phyloP scores from a whole-genome alignment of 2,113 vertebrate species.

The Apeltes quadracus region DNA sequence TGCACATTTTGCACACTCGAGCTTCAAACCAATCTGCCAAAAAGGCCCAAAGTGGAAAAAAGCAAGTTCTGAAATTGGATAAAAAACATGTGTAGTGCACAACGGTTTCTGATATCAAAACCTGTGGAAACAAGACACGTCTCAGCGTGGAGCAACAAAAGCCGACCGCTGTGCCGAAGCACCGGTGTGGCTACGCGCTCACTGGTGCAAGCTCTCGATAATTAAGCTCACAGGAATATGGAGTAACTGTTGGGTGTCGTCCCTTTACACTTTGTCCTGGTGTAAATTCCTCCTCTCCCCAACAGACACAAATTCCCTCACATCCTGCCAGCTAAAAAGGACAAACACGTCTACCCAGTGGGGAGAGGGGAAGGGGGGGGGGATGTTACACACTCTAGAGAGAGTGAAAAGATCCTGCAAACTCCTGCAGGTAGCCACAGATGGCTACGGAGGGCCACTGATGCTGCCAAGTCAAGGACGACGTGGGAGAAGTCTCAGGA shows the following conservation, averaged over 20 bases:
- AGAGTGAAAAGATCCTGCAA: slow-evolving; percentile 21
- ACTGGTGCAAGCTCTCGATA: slow-evolving; percentile 25
- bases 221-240: slow-evolving; percentile 12
- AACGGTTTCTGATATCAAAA: slow-evolving; percentile 47
- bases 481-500: slow-evolving; percentile 54
- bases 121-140: slow-evolving; percentile 60
- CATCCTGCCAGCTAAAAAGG: slow-evolving; percentile 11
- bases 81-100: slow-evolving; percentile 1
- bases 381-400: too few relatives aligned
- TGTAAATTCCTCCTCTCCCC: slow-evolving; percentile 31
- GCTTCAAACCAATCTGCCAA: too few relatives aligned
- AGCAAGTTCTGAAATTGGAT: too few relatives aligned
- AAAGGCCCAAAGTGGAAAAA: too few relatives aligned
- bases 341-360: background rate
- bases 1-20: background rate
- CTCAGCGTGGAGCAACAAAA: slow-evolving; percentile 54
- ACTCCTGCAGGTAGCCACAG: slow-evolving; percentile 38
- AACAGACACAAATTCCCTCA: slow-evolving; percentile 14
- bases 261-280: slow-evolving; percentile 41
- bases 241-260: background rate
- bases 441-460: slow-evolving; percentile 47
- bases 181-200: slow-evolving; percentile 34
- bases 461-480: slow-evolving; percentile 60
- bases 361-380: too few relatives aligned
- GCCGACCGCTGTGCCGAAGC: slow-evolving; percentile 11